Evolutionary conservation across 2,113 vertebrate species (phyloP), one percentile per base, ranked within the genome.

Genomic region (Lampris megalopsis): DNA sequence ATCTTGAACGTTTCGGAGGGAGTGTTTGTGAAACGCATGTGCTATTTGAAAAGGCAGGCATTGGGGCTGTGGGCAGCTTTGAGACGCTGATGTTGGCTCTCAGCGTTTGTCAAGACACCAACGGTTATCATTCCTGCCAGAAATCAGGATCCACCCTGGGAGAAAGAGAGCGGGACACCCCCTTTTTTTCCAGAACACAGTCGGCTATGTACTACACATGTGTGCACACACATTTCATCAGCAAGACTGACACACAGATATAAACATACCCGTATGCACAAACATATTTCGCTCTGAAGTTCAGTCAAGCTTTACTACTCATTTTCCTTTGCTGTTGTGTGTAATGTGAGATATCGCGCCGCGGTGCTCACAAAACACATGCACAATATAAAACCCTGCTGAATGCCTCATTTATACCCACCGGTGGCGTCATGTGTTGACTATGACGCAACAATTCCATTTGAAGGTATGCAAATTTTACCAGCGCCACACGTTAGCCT

Each of bases 141-240:
- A 81, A 77, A 74, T 73, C 63, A 72, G 68, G 83, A 75, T 73
- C 85, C 88, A 84, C 85, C 80, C 83, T 79, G 8, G 38, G 67
- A 83, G 73, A 71, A 62, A 62, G 35, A 24, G 24, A 24, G 58
- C 80, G 60, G 63, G 75, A 79, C 83, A 75, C 42, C 72, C 63
- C 71, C 57, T 38, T n/a, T 56, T 76, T 52, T 63, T 71, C 56
- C 53, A 40, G 63, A 40, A 43, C 9, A 9, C 24, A 52, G 13
- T 48, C 49, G 53, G 9, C 11, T 54, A 45, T 42, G 24, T 24
- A 24, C 24, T 24, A 71, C 54, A 62, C 50, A 75, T 42, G 66
- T 63, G 58, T 49, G 41, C 50, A 68, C 67, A 48, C 54, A 67
- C 24, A 60, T 7, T 5, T 41, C n/a, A 41, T 65, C 42, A 58